Base-by-base conservation (phyloP, 2,797 vertebrate genomes). In the Fringilla coelebs region DNA sequence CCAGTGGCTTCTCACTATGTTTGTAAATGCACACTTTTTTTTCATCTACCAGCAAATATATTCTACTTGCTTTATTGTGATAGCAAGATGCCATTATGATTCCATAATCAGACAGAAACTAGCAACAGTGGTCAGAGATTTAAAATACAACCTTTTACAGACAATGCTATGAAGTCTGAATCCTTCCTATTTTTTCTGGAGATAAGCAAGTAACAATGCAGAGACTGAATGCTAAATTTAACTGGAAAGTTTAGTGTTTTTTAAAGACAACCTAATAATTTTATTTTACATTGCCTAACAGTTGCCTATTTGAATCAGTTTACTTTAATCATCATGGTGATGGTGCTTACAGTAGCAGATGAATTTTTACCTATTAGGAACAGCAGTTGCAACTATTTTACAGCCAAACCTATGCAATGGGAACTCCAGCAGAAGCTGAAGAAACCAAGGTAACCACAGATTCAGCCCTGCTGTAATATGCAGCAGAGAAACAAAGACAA, bases 361-460 rank as follows among this genome's bases (percentile, higher is more conserved):
- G 24, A 15, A 73, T 60, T 91, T 95, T 68, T 70, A 66, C 61
- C 22, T 85, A 49, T 45, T 31, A 88, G 55, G 63, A 93, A 66
- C 8, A 61, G 62, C 31, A 83, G 52, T 16, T 75, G 28, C 38
- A 88, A 70, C 43, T 88, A 45, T 41, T 81, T 77, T 58, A 91
- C n/a, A 89, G 54, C 32, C 49, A 77, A 88, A 67, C 2, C 22
- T 58, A 41, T 68, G 36, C 25, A 52, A 58, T 2, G 1, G 40
- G 58, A 94, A 72, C 36, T 72, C 13, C 6, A 52, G 54, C 28
- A 80, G 36, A 67, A 90, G 72, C 31, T 66, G 63, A 88, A 49
- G 91, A 95, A 90, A 91, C 74, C 62, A 90, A 83, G 76, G 73
- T 66, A 95, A 94, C 58, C 46, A 77, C 2, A 85, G 43, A 80